Evolutionary conservation across 2,888 invertebrate species (phyloP).

Genomic region (Meta bourneti): DNA sequence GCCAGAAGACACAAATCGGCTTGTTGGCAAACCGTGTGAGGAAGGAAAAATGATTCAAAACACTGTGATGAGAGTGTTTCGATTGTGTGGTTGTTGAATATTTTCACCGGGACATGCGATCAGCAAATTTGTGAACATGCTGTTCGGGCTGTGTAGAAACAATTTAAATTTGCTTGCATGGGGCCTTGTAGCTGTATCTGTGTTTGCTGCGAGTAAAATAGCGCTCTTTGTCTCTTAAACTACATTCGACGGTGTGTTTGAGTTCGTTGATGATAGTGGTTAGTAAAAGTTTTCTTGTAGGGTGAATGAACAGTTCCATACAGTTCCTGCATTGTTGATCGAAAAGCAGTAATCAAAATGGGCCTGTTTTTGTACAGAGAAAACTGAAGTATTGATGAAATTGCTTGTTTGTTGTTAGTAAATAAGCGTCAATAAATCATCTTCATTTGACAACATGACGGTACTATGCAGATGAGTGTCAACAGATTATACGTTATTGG

Average conservation of each 20-base stretch:
- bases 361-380: too few relatives aligned
- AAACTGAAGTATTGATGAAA: too few relatives aligned
- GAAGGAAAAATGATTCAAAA: background rate
- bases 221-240: background rate
- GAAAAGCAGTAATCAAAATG: background rate
- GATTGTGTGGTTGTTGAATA: background rate
- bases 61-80: background rate
- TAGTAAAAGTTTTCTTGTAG: background rate
- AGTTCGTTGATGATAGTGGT: background rate
- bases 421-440: too few relatives aligned
- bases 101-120: background rate
- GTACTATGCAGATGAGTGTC: too few relatives aligned
- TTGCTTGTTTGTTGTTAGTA: too few relatives aligned
- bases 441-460: too few relatives aligned
- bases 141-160: background rate
- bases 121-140: background rate
- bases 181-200: background rate
- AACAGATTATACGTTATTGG: too few relatives aligned
- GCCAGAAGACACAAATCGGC: background rate
- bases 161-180: background rate
- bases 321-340: background rate
- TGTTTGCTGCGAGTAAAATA: background rate
- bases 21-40: background rate
- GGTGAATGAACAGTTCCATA: background rate
- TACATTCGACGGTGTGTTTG: background rate